A percentile compares a stretch with the other conserved stretches of the same genome.
Conservation (phyloP, 2,888 invertebrate genomes). For the Drosophila cognata region DNA sequence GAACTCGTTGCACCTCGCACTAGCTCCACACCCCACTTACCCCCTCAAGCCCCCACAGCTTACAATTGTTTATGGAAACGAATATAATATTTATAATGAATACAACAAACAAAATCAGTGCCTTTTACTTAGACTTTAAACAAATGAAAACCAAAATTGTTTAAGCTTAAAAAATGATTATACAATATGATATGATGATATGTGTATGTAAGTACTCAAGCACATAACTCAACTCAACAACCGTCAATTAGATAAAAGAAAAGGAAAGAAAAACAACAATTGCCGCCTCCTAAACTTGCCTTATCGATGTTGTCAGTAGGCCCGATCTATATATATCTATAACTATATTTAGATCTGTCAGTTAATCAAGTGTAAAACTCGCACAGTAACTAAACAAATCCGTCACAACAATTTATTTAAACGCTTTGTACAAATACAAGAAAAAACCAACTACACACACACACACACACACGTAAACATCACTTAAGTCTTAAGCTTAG, state of each 20-base stretch:
- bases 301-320: constrained; percentile 52
- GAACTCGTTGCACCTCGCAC: constrained; percentile 76
- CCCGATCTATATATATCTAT: constrained; percentile 1
- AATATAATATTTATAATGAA: constrained; percentile 29
- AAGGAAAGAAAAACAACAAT: constrained; percentile 33
- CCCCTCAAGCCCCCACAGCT: constrained; percentile 14
- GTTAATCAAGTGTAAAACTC: constrained; percentile 25
- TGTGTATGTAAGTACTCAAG: constrained; percentile 45
- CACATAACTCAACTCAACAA: constrained; percentile 42
- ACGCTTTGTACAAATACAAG: constrained; percentile 53
- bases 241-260: constrained; percentile 41
- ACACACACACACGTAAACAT: constrained; percentile 44
- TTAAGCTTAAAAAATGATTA: constrained; percentile 44
- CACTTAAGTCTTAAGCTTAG: constrained; percentile 64
- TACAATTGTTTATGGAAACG: constrained; percentile 38
- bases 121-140: constrained; percentile 74
- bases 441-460: constrained; percentile 30
- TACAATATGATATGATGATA: constrained; percentile 6
- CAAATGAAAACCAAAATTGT: constrained; percentile 44
- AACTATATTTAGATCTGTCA: constrained; percentile 10
- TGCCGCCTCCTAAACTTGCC: constrained; percentile 73
- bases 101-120: constrained; percentile 58
- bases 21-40: constrained; percentile 12
- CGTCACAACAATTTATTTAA: constrained; percentile 59
- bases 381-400: constrained; percentile 63